phyloP scores from a whole-genome alignment of 2,113 vertebrate genomes.

The Lepus timidus region DNA sequence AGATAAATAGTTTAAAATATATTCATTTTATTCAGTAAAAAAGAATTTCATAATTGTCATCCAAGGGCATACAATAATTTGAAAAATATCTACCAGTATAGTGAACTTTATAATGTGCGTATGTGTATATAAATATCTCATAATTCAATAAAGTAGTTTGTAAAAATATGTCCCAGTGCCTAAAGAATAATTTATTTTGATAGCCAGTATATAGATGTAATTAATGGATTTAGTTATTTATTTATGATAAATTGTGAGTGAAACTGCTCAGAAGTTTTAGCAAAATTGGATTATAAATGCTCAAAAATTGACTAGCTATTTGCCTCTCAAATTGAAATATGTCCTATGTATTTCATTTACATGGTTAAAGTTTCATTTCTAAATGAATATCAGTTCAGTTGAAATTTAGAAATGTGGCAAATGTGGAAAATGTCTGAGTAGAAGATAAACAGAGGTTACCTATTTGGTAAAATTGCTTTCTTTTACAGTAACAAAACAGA shows the following conservation, averaged over 20 bases:
- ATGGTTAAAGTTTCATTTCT: conserved; percentile 42
- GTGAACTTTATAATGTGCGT: background rate
- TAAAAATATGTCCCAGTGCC: background rate
- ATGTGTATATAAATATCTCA: background rate
- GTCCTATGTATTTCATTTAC: background rate
- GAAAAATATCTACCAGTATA: background rate
- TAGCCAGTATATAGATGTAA: conserved; percentile 22
- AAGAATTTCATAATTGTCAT: background rate
- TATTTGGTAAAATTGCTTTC: conserved; percentile 7
- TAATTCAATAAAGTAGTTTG: background rate
- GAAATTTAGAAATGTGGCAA: background rate
- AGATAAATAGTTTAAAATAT: background rate
- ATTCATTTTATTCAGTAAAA: conserved; percentile 10
- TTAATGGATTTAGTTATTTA: background rate
- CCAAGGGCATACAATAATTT: background rate
- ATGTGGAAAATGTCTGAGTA: background rate
- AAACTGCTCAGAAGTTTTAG: conserved; percentile 33
- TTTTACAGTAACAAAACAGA: background rate
- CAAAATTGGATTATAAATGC: conserved; percentile 3
- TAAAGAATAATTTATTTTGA: conserved; percentile 38
- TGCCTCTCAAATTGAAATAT: background rate
- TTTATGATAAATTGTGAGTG: background rate
- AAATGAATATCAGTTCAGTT: background rate
- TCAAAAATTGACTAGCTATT: background rate
- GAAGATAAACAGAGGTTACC: background rate